Evolutionary conservation across 1,140 invertebrate species (phyloP), one percentile per base, ranked within the genome.

Genomic region (Diorhabda elongata): DNA sequence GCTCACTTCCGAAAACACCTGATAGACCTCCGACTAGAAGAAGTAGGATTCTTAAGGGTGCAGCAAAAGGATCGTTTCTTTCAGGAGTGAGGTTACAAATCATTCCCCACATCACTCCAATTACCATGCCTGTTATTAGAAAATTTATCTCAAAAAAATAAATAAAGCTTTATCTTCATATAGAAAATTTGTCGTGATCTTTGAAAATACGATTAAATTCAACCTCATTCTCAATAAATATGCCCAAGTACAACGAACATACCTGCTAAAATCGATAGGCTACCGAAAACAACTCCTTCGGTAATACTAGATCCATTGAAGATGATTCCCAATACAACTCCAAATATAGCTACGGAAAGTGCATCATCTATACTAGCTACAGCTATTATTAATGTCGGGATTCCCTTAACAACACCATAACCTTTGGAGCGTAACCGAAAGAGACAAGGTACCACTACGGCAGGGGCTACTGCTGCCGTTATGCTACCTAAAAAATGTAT

Each of bases 321-420:
- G 85, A 94, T 91, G 9, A 95, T 85, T 60, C 92, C 92, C 63
- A 90, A 86, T 42, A 94, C 84, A 63, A 96, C 92, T 61, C 95
- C 94, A 78, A 96, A 98, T 9, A 93, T 89, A 44, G 94, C 95
- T 42, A 99, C 89, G 61, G 94, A 96, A 9, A 92, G 87, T 3
- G 96, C 94, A 81, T 93, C 91, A 75, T 92, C 91, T 58, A 94
- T 90, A 11, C 91, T 90, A 6, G 90, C 88, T 2, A 92, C 86
- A 0, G 97, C 97, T 57, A 98, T 94, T 57, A 98, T 92, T 26
- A 98, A 83, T 0, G 96, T 98, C 1, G 96, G 96, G 63, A 99
- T 96, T 2, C 96, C 97, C 85, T 98, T 97, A 47, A 92, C 90
- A 4, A 95, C 89, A 2, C 97, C 97, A 77, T 95, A 94, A 5